A percentile compares a stretch with the other conserved stretches of the same genome.
Evolutionary conservation across 2,797 vertebrate species (phyloP).

Genomic region (Macropus fuliginosus): DNA sequence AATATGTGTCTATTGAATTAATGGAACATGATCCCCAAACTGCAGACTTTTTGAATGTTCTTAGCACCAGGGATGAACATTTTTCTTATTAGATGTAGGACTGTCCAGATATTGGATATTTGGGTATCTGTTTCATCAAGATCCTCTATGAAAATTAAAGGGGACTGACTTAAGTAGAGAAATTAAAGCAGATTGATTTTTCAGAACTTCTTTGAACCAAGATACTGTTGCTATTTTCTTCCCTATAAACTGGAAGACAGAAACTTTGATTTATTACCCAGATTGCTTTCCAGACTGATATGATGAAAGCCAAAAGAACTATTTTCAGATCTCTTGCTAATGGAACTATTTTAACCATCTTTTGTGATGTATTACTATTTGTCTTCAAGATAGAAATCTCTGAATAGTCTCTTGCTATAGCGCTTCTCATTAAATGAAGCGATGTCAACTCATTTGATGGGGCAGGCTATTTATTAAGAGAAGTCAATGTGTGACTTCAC

Average conservation of each 20-base stretch:
- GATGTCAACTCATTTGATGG: background rate
- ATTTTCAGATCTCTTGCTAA: slow-evolving; percentile 59
- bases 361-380: slow-evolving; percentile 37
- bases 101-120: background rate
- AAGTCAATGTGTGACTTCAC: background rate
- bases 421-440: background rate
- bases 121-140: background rate
- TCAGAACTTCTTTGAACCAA: slow-evolving; percentile 43
- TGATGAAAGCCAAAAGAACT: slow-evolving; percentile 53
- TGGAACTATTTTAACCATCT: slow-evolving; percentile 53
- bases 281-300: slow-evolving; percentile 59
- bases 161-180: slow-evolving; percentile 14
- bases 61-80: background rate
- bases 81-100: background rate
- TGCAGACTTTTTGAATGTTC: slow-evolving; percentile 43
- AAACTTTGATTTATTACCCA: slow-evolving; percentile 66
- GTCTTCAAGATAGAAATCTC: slow-evolving; percentile 56
- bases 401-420: background rate
- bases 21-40: slow-evolving; percentile 8
- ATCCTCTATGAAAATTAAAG: slow-evolving; percentile 17
- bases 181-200: slow-evolving; percentile 37
- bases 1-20: background rate
- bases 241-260: slow-evolving; percentile 57
- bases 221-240: slow-evolving; percentile 58
- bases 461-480: background rate